These are phyloP conservation scores for Elmis aenea DNA, from an alignment of 2,888 invertebrate genomes.

Conservation along the genomic window DNA sequence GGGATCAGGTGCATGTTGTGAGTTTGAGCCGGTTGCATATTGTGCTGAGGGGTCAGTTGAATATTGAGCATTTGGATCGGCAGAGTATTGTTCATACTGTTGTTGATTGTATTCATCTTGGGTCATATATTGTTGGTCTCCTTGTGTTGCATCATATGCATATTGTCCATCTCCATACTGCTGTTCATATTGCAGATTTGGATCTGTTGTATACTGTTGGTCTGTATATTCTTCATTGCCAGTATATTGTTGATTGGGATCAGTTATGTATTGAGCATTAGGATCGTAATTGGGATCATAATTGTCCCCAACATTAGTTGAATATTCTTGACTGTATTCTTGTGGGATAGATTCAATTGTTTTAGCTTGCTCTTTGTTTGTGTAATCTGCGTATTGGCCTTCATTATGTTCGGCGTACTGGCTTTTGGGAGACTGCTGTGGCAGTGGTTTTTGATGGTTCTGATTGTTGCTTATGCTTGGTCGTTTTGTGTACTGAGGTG, in stretches of 20 bases:
- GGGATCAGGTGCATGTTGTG: slow-evolving; percentile 11
- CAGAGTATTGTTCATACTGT: slow-evolving; percentile 26
- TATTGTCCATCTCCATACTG: background rate
- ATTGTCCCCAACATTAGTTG: slow-evolving; percentile 19
- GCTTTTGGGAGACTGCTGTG: too few relatives aligned
- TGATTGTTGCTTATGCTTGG: too few relatives aligned
- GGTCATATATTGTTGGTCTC: slow-evolving; percentile 19
- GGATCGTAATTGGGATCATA: slow-evolving; percentile 20
- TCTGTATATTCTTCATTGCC: slow-evolving; percentile 11
- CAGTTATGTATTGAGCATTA: slow-evolving; percentile 22
- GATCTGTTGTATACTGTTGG: slow-evolving; percentile 7
- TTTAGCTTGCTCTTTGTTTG: too few relatives aligned
- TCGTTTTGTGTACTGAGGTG: too few relatives aligned
- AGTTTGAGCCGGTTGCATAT: too few relatives aligned
- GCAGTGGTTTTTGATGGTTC: too few relatives aligned
- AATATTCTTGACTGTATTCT: slow-evolving; percentile 9
- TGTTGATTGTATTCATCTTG: slow-evolving; percentile 29
- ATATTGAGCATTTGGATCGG: slow-evolving; percentile 39
- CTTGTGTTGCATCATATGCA: background rate
- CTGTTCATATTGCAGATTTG: slow-evolving; percentile 1
- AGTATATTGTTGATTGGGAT: slow-evolving; percentile 16
- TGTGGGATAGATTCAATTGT: too few relatives aligned
- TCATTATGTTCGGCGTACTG: too few relatives aligned
- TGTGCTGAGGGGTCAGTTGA: too few relatives aligned
- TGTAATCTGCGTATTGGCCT: too few relatives aligned